These are phyloP conservation scores for Paraplagusia blochii DNA, from an alignment of 2,113 vertebrate genomes.

Conservation along the genomic window DNA sequence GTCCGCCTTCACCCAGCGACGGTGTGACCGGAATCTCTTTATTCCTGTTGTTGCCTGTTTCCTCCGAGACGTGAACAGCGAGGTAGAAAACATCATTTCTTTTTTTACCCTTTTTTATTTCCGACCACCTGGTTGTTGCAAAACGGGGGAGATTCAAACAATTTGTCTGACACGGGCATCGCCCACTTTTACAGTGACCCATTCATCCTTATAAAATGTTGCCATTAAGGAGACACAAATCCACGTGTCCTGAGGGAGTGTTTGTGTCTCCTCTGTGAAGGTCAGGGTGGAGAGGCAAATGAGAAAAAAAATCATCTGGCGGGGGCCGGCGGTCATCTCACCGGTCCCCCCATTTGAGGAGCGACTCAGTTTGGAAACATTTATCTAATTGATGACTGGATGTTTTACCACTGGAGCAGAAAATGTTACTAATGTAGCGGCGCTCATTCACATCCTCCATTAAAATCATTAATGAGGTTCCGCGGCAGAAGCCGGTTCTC, in stretches of 20 bases:
- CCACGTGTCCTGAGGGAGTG: neutral
- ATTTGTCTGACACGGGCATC: constrained; percentile 25
- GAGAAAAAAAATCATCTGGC: neutral
- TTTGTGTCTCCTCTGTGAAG: constrained; percentile 20
- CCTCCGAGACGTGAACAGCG: constrained; percentile 13
- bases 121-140: constrained; percentile 22
- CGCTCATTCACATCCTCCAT: neutral
- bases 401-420: no score
- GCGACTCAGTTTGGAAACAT: no score
- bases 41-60: constrained; percentile 14
- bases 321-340: no score
- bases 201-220: constrained; percentile 21
- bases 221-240: neutral
- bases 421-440: no score
- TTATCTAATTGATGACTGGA: no score
- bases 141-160: constrained; percentile 25
- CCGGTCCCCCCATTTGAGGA: no score
- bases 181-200: constrained; percentile 18
- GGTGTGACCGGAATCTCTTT: constrained; percentile 11
- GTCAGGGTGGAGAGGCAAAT: neutral
- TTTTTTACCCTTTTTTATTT: constrained; percentile 20
- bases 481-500: neutral
- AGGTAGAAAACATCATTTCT: neutral
- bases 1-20: neutral
- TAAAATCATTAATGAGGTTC: neutral